Conservation (phyloP, 2,797 vertebrate genomes). For the Crocidura indochinensis region DNA sequence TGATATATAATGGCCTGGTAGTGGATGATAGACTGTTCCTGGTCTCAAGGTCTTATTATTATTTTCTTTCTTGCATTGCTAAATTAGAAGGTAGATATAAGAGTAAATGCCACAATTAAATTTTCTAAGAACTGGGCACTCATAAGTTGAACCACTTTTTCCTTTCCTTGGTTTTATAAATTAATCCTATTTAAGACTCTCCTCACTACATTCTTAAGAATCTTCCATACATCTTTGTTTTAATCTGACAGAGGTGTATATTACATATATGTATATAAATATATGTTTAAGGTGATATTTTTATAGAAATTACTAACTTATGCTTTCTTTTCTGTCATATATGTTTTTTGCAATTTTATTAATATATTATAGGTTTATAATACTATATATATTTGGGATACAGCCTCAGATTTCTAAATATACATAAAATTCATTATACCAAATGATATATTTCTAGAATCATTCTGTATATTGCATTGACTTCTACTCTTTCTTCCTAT, state of each 20-base stretch:
- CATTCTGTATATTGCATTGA: background rate
- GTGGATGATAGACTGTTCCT: background rate
- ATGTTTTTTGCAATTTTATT: no score
- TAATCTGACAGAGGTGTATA: background rate
- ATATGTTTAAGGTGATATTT: no score
- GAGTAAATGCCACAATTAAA: background rate
- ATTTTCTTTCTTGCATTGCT: conserved; percentile 39
- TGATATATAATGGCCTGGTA: no score
- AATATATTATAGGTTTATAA: no score
- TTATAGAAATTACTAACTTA: no score
- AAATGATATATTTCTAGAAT: no score
- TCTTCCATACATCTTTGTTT: conserved; percentile 6
- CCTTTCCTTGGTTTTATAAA: conserved; percentile 5
- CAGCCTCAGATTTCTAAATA: no score
- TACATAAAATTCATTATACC: no score
- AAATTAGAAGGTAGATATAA: background rate
- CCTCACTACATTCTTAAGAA: background rate
- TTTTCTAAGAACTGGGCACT: conserved; percentile 20
- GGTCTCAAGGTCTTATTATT: background rate
- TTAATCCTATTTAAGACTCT: background rate
- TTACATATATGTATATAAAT: background rate
- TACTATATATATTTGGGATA: no score
- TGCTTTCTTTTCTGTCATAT: no score
- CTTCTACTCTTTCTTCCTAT: background rate
- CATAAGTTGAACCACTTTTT: background rate